Base-by-base conservation (phyloP, 2,888 invertebrate species). In the Lymantria monacha region DNA sequence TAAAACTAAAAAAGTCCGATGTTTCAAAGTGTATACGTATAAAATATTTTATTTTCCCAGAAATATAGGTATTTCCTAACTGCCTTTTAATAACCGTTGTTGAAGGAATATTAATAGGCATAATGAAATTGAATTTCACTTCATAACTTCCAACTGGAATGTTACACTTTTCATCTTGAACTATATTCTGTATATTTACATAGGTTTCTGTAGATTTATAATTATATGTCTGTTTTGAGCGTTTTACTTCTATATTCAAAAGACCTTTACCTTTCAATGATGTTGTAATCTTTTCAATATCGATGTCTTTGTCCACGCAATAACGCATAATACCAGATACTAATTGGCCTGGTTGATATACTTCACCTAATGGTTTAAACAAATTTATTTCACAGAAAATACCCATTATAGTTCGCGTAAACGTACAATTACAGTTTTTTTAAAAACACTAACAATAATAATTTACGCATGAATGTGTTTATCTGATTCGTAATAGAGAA, bases 301-400 rank as follows among this genome's bases (percentile, higher is more conserved):
- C 62, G 12, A 67, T 73, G 9, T 67, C 71, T 58, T 69, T 61
- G 30, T 79, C 73, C 1, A 77, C 43, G 0, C 65, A 68, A 51
- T 79, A 79, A 46, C 67, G 76, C 9, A 79, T 71, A n/a, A 63
- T 49, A 10, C 79, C 79, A 8, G 68, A 55, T 7, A 79, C 63
- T 0, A 55, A 48, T 40, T 69, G 63, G 0, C 78, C 79, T 7
- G 75, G 62, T 8, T 55, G 54, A 36, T 69, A 76, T 0, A 57
- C 60, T 0, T 69, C 73, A 15, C 70, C 63, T 1, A 53, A 44
- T 7, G 73, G 68, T 51, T 74, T 72, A 11, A 49, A 59, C 13
- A 77, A 52, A 46, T 67, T 68, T 9, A 79, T 76, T 63, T 76
- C 63, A 53, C 76, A 76, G 57, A 56, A 52, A 14, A 79, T 66